Conservation (phyloP, 2,888 invertebrate genomes). For the Euplexia lucipara region DNA sequence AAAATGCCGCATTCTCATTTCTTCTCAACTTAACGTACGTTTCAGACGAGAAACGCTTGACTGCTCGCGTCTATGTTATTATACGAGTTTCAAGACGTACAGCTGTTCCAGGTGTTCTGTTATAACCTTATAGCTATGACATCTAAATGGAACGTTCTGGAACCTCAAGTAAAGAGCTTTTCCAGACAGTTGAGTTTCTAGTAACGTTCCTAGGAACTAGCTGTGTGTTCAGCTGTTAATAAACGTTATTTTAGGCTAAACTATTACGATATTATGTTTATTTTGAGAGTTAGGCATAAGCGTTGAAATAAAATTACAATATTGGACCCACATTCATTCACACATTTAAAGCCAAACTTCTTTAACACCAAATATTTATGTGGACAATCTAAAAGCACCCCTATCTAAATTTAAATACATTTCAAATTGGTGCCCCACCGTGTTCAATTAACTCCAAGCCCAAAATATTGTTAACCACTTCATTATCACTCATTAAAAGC, state of each 20-base stretch:
- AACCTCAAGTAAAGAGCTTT: slow-evolving; percentile 24
- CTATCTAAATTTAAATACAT: neutral
- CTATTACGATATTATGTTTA: neutral
- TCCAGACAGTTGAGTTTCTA: slow-evolving; percentile 32
- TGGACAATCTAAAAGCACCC: neutral
- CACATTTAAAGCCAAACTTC: slow-evolving; percentile 8
- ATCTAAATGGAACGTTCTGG: slow-evolving; percentile 41
- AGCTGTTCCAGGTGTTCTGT: slow-evolving; percentile 48
- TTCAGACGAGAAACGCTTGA: slow-evolving; percentile 39
- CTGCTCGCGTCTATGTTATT: slow-evolving; percentile 52
- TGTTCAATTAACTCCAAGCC: slow-evolving; percentile 14
- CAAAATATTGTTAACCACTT: slow-evolving; percentile 45
- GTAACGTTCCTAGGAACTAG: slow-evolving; percentile 4
- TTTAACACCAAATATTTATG: slow-evolving; percentile 4
- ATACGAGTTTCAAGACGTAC: slow-evolving; percentile 55
- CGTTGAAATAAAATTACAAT: slow-evolving; percentile 1
- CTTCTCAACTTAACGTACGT: slow-evolving; percentile 31
- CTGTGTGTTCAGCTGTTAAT: slow-evolving; percentile 5
- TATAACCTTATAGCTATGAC: slow-evolving; percentile 37
- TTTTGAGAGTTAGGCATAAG: no score
- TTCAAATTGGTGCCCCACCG: neutral
- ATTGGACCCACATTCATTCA: neutral
- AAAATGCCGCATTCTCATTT: slow-evolving; percentile 31
- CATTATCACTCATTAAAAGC: slow-evolving; percentile 51
- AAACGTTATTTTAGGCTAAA: neutral